phyloP scores from a whole-genome alignment of 2,888 invertebrate genomes.

The Thereva nobilitata region DNA sequence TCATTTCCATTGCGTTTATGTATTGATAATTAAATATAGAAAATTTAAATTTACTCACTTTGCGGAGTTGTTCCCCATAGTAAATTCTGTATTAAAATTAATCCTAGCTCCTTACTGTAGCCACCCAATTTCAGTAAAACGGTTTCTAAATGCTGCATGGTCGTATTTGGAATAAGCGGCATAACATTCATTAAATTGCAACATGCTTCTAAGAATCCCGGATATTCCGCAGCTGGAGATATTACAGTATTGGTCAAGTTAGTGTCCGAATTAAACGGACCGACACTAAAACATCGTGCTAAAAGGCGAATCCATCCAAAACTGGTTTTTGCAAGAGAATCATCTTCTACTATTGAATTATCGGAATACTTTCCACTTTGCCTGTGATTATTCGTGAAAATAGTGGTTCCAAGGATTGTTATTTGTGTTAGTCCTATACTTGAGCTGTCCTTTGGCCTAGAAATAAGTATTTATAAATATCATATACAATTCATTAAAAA shows the following conservation, averaged over 20 bases:
- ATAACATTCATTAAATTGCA: conserved; percentile 75
- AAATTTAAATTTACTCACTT: conserved; percentile 47
- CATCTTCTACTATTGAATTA: conserved; percentile 49
- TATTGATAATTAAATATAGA: too few relatives aligned
- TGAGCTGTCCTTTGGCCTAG: conserved; percentile 86
- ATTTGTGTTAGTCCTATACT: conserved; percentile 89
- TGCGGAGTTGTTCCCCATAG: conserved; percentile 63
- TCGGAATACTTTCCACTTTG: conserved; percentile 36
- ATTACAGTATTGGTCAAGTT: conserved; percentile 60
- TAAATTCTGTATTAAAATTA: conserved; percentile 63
- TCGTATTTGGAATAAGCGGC: conserved; percentile 61
- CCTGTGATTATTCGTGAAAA: conserved; percentile 67
- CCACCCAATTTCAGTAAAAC: conserved; percentile 72
- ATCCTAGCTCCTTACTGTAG: conserved; percentile 65
- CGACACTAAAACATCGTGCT: conserved; percentile 73
- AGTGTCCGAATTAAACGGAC: conserved; percentile 52
- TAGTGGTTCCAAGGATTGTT: conserved; percentile 80
- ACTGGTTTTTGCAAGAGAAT: conserved; percentile 62
- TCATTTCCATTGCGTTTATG: too few relatives aligned
- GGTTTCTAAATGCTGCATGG: conserved; percentile 67
- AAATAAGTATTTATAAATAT: conserved; percentile 49
- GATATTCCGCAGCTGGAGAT: conserved; percentile 68
- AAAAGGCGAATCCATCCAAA: conserved; percentile 84
- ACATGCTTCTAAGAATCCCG: conserved; percentile 70
- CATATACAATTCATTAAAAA: conserved; percentile 2